Evolutionary conservation across 2,888 invertebrate species (phyloP), one percentile per base, ranked within the genome.

Genomic region (Troglohyphantes excavatus): DNA sequence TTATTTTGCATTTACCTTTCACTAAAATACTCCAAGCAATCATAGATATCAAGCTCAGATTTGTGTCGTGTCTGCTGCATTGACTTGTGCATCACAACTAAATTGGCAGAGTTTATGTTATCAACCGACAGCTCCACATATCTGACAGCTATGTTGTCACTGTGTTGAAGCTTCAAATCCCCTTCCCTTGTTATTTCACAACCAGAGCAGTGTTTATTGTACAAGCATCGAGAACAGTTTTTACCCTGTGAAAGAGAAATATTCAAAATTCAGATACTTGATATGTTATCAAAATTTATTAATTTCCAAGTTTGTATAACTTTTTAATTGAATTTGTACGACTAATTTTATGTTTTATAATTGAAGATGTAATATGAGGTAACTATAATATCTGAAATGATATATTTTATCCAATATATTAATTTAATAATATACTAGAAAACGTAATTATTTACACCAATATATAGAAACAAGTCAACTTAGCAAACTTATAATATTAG

Each of bases 11-110:
- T 61, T 68, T 91, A 93, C 94, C 93, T 93, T 91, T 93, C 95
- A 92, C 95, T 95, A 93, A 95, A 95, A 90, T 95, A 95, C 92
- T 94, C 94, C 85, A 95, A 94, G 92, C 95, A 95, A 92, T 95
- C 95, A 92, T 95, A 94, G 17, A 95, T 93, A n/a, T 95, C 94
- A 43, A 95, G 93, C 0, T 95, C 94, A 91, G 94, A 94, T 90
- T 94, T 93, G n/a, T 94, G 94, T 81, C 94, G 93, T 90, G 94
- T 93, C 78, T 93, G 93, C 78, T 93, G 93, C 93, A 95, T 93
- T 61, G 95, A 94, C 78, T 93, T 92, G 92, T 95, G 94, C 91
- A 95, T 94, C 0, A 93, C 92, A 13, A 91, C 91, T 83, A 68
- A 65, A 92, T 82, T 63, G 11, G 83, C 92, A 33, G 91, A 91